Evolutionary conservation across 2,888 invertebrate species (phyloP).

Genomic region (Vesta saturnalis): DNA sequence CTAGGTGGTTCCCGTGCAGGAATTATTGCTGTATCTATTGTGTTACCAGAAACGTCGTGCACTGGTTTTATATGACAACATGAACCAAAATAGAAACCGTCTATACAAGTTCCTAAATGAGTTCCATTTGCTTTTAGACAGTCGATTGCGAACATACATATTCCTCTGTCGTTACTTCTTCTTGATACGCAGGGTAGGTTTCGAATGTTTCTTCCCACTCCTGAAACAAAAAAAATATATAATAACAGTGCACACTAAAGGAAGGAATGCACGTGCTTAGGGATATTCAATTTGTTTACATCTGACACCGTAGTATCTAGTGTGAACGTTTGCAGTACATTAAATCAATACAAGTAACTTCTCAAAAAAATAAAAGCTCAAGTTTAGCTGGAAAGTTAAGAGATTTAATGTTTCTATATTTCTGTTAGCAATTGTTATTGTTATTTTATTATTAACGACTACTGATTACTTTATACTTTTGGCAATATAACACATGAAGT

Average conservation of each 20-base stretch:
- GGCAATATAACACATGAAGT: no score
- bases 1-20: constrained; percentile 57
- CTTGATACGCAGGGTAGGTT: constrained; percentile 89
- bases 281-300: neutral
- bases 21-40: constrained; percentile 70
- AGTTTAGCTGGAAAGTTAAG: no score
- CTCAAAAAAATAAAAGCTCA: no score
- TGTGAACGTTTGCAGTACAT: no score
- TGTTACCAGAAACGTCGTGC: constrained; percentile 69
- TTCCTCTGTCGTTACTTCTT: constrained; percentile 80
- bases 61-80: constrained; percentile 82
- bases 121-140: constrained; percentile 91
- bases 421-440: no score
- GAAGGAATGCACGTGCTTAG: no score
- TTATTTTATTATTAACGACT: no score
- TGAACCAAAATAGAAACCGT: constrained; percentile 92
- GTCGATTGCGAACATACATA: constrained; percentile 95
- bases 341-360: no score
- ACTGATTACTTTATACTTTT: no score
- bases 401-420: no score
- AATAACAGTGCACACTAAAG: neutral
- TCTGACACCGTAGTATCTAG: no score
- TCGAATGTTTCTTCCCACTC: constrained; percentile 86
- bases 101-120: constrained; percentile 91
- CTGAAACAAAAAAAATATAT: constrained; percentile 68